A percentile compares a stretch with the other conserved stretches of the same genome.
These are phyloP conservation scores for Egretta garzetta DNA, from an alignment of 2,113 vertebrate genomes.

Conservation along the genomic window DNA sequence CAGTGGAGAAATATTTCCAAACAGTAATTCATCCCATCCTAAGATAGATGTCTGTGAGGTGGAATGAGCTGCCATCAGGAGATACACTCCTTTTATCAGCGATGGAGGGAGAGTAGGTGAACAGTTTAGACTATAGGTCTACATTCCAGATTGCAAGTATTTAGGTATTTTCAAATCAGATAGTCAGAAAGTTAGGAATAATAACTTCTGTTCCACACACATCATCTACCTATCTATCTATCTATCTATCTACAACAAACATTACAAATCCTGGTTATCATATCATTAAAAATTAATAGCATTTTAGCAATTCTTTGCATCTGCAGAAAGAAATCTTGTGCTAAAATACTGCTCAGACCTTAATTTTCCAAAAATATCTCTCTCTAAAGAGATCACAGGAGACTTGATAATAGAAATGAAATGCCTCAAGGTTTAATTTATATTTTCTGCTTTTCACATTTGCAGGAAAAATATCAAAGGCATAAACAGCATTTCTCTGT, in stretches of 20 bases:
- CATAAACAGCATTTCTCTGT: neutral
- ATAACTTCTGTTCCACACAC: neutral
- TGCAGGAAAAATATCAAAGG: neutral
- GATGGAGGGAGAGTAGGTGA: neutral
- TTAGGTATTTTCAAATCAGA: neutral
- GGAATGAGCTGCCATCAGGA: neutral
- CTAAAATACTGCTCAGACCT: neutral
- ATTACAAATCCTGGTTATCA: neutral
- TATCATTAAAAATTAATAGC: neutral
- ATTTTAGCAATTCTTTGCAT: neutral
- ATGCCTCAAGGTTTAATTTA: neutral
- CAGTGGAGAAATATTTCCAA: neutral
- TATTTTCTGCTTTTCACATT: neutral
- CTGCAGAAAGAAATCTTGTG: neutral
- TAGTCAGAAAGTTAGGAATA: neutral
- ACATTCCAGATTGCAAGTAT: neutral
- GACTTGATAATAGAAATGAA: neutral
- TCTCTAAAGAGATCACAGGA: neutral
- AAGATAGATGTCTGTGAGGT: neutral
- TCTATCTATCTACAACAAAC: neutral
- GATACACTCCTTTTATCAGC: neutral
- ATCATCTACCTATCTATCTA: neutral
- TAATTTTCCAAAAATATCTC: neutral
- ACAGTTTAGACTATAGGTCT: neutral
- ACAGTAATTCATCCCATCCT: neutral